Percentiles rank a stretch among this genome's conserved stretches.
Conservation (phyloP, 2,888 invertebrate genomes). For the Lagria hirta region DNA sequence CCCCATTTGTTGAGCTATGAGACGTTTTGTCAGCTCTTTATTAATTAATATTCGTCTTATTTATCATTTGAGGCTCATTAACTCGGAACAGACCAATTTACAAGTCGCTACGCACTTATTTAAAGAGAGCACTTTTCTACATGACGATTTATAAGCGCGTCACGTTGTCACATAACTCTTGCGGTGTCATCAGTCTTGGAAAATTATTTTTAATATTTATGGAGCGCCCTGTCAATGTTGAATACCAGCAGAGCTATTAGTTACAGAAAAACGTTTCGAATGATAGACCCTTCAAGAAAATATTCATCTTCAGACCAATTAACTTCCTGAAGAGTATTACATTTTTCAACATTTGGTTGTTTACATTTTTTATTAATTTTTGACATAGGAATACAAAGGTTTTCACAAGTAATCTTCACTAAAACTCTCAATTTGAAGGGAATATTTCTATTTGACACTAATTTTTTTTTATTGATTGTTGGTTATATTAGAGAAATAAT, state of each 20-base stretch:
- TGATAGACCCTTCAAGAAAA: constrained; percentile 2
- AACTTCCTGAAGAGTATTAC: too few relatives aligned
- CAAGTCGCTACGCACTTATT: constrained; percentile 46
- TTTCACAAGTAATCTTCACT: too few relatives aligned
- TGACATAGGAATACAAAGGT: too few relatives aligned
- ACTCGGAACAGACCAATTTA: constrained; percentile 48
- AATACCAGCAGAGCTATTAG: constrained; percentile 40
- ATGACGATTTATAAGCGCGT: constrained; percentile 45
- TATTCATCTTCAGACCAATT: too few relatives aligned
- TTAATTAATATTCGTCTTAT: constrained; percentile 49
- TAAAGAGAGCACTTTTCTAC: constrained; percentile 42
- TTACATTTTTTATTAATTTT: too few relatives aligned
- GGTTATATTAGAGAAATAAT: too few relatives aligned
- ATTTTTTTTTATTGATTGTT: too few relatives aligned
- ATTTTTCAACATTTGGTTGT: too few relatives aligned
- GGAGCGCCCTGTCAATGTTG: constrained; percentile 36
- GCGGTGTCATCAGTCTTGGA: constrained; percentile 39
- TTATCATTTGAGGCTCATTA: constrained; percentile 50
- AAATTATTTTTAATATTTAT: constrained; percentile 49
- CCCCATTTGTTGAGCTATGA: constrained; percentile 44
- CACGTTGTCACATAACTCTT: constrained; percentile 42
- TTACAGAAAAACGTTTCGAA: constrained; percentile 33
- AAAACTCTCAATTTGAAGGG: too few relatives aligned
- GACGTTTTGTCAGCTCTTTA: constrained; percentile 45
- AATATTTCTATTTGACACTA: too few relatives aligned